A percentile compares a stretch with the other conserved stretches of the same genome.
Conservation (phyloP, 2,113 vertebrate genomes). For the Uropsilus gracilis region DNA sequence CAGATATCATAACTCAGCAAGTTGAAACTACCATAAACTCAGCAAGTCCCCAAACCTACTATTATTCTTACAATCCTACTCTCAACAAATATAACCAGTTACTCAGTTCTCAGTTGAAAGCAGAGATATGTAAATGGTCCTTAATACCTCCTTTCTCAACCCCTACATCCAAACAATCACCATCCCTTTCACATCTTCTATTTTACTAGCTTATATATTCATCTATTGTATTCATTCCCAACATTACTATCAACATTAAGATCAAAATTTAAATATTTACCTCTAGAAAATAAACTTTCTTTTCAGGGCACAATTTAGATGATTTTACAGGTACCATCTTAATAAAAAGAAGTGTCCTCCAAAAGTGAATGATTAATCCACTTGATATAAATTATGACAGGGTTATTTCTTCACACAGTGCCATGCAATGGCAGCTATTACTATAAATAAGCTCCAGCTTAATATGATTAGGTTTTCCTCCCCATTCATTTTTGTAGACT, state of each 20-base stretch:
- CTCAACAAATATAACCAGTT: conserved; percentile 18
- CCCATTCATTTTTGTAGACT: conserved; percentile 5
- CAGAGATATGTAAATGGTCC: conserved; percentile 3
- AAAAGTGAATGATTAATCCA: background rate
- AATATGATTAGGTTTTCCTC: background rate
- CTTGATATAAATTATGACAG: conserved; percentile 42
- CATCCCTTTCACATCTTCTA: background rate
- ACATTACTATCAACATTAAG: conserved; percentile 25
- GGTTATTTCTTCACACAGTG: background rate
- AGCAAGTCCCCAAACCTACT: background rate
- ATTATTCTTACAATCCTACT: background rate
- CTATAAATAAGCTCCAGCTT: conserved; percentile 13
- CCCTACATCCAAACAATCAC: background rate
- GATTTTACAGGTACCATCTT: conserved; percentile 32
- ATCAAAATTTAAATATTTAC: background rate
- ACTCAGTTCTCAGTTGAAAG: background rate
- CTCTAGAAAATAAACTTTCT: conserved; percentile 46
- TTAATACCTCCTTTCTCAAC: background rate
- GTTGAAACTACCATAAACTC: conserved; percentile 14
- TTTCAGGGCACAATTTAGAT: conserved; percentile 41
- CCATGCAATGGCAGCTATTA: conserved; percentile 11
- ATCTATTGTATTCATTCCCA: conserved; percentile 22
- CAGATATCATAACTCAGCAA: background rate
- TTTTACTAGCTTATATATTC: background rate
- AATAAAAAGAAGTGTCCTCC: conserved; percentile 14